Conservation (phyloP, 2,888 invertebrate species). For the Agrotis puta region DNA sequence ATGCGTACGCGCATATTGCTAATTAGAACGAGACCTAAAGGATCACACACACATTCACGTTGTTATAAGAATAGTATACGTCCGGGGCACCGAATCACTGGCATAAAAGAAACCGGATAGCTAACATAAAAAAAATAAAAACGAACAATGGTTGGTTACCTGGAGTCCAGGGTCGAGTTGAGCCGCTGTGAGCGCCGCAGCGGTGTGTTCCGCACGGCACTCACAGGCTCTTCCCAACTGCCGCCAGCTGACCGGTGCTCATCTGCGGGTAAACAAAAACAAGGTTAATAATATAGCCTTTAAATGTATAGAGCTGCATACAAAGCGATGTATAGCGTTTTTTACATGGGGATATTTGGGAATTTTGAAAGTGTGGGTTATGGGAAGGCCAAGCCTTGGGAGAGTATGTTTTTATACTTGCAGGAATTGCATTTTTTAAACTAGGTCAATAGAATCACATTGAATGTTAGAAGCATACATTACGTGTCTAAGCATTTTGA, state of each 20-base stretch:
- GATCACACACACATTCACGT: constrained; percentile 20
- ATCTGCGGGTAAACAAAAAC: constrained; percentile 90
- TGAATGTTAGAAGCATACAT: neutral
- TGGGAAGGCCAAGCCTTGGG: neutral
- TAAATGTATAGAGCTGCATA: constrained; percentile 5
- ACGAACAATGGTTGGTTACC: constrained; percentile 72
- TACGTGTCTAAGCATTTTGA: neutral
- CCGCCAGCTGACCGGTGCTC: constrained; percentile 94
- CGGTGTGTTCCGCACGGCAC: constrained; percentile 87
- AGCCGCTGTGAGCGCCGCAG: constrained; percentile 88
- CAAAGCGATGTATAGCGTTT: constrained; percentile 12
- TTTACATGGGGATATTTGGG: neutral
- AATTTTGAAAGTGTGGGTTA: constrained; percentile 8
- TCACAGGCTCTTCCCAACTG: constrained; percentile 94
- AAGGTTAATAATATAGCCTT: constrained; percentile 8
- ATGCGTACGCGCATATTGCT: constrained; percentile 16
- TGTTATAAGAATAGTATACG: constrained; percentile 31
- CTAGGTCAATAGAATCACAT: neutral
- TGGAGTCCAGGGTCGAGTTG: constrained; percentile 89
- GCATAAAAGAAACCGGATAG: constrained; percentile 61
- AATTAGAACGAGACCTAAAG: constrained; percentile 40
- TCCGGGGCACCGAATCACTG: constrained; percentile 47
- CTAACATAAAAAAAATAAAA: constrained; percentile 49
- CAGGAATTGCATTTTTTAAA: neutral
- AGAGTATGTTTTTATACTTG: neutral